Percentiles rank a stretch among this genome's conserved stretches.
These are phyloP conservation scores for Sula dactylatra DNA, from an alignment of 2,113 vertebrate species.

Conservation along the genomic window DNA sequence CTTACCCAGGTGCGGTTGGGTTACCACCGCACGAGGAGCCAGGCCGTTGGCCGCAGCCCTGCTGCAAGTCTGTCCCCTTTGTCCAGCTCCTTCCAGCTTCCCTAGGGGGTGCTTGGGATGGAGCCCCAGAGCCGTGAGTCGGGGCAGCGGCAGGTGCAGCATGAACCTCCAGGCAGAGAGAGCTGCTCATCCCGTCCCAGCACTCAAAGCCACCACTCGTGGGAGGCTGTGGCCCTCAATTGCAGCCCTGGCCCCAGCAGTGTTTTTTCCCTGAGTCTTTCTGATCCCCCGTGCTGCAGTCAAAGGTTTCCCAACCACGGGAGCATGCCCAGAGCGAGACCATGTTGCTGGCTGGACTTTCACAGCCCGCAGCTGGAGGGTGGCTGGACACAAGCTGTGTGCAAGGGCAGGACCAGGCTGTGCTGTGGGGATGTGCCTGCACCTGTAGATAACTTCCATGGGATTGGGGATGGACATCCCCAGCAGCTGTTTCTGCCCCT, in stretches of 20 bases:
- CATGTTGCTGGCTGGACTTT: background rate
- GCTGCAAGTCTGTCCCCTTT: background rate
- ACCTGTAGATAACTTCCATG: background rate
- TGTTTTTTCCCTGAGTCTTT: background rate
- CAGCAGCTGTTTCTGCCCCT: background rate
- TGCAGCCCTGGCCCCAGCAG: background rate
- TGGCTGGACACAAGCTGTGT: fast-evolving
- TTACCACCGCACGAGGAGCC: fast-evolving
- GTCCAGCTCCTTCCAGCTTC: background rate
- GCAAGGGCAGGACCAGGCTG: background rate
- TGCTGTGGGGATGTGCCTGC: fast-evolving
- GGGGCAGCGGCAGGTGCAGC: background rate
- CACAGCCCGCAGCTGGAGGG: background rate
- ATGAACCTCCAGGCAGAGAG: background rate
- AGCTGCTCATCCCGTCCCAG: background rate
- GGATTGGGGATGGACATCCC: background rate
- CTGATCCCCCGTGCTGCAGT: background rate
- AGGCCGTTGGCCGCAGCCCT: background rate
- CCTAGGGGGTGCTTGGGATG: background rate
- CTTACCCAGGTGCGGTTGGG: background rate
- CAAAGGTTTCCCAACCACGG: fast-evolving
- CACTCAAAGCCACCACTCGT: background rate
- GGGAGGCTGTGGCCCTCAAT: background rate
- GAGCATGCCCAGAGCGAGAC: background rate
- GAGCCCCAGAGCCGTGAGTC: fast-evolving